These are phyloP conservation scores for Melitaea athalia DNA, from an alignment of 2,888 invertebrate genomes.

Conservation along the genomic window DNA sequence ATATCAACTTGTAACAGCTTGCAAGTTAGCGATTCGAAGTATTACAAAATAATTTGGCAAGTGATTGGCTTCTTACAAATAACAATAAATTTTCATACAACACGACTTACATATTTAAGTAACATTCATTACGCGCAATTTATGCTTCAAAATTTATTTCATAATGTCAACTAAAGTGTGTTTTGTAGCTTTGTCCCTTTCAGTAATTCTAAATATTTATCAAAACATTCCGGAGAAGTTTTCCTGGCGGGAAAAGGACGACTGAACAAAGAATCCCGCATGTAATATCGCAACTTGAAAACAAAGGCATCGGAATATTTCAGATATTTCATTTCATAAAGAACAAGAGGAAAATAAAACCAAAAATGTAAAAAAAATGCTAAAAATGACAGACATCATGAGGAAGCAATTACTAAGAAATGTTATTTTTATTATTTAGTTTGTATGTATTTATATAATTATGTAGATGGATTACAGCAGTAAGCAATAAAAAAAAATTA, in stretches of 20 bases:
- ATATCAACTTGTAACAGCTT: neutral
- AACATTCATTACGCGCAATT: slow-evolving; percentile 1
- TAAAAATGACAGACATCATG: too few species aligned
- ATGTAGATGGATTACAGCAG: too few species aligned
- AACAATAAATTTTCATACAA: slow-evolving; percentile 16
- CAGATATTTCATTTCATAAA: neutral
- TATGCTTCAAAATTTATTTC: neutral
- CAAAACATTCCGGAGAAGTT: slow-evolving; percentile 23
- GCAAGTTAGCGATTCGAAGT: neutral
- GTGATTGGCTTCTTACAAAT: slow-evolving; percentile 13
- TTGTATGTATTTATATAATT: too few species aligned
- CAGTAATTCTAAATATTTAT: slow-evolving; percentile 20
- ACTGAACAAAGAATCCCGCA: neutral
- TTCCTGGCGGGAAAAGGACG: slow-evolving; percentile 12
- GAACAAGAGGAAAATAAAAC: neutral
- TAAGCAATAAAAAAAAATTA: too few species aligned
- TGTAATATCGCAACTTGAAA: slow-evolving; percentile 11
- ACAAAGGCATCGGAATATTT: slow-evolving; percentile 6
- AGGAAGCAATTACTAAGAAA: too few species aligned
- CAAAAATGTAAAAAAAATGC: too few species aligned
- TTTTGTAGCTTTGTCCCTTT: slow-evolving; percentile 8
- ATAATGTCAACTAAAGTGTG: neutral
- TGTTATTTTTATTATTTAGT: too few species aligned
- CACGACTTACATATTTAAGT: slow-evolving; percentile 10
- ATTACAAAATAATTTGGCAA: slow-evolving; percentile 16